Percentiles rank a stretch among this genome's conserved stretches.
Conservation (phyloP, 2,888 invertebrate genomes). For the Orchesellides sinensis region DNA sequence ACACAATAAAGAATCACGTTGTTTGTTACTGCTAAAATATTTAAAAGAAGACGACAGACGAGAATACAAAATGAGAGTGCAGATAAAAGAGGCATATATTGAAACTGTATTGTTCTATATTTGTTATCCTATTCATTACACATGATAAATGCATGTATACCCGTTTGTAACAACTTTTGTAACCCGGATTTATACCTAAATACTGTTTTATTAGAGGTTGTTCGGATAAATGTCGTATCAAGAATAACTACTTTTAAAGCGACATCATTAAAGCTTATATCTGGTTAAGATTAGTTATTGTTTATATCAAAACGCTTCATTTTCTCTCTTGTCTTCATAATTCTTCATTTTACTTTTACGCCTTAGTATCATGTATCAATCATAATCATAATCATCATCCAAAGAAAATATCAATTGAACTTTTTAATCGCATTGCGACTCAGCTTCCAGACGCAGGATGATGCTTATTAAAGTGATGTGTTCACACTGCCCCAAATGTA, state of each 20-base stretch:
- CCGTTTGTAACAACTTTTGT: constrained; percentile 62
- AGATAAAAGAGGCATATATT: constrained; percentile 23
- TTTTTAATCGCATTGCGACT: too few relatives aligned
- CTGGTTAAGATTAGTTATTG: too few relatives aligned
- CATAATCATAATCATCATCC: too few relatives aligned
- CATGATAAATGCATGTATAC: constrained; percentile 28
- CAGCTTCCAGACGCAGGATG: too few relatives aligned
- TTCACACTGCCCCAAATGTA: too few relatives aligned
- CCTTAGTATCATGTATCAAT: too few relatives aligned
- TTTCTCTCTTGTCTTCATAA: too few relatives aligned
- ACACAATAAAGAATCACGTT: background rate
- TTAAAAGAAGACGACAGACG: constrained; percentile 1
- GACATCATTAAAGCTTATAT: background rate
- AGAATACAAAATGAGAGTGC: constrained; percentile 22
- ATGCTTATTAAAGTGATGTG: too few relatives aligned
- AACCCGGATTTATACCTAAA: constrained; percentile 58
- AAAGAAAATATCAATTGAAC: too few relatives aligned
- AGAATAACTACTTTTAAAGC: background rate
- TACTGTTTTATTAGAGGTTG: constrained; percentile 2
- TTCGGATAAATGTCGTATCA: background rate
- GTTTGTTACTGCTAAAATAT: background rate
- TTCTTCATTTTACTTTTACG: too few relatives aligned
- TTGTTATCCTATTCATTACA: constrained; percentile 31
- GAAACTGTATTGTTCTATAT: constrained; percentile 46
- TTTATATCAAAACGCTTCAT: too few relatives aligned